Percentiles rank a stretch among this genome's conserved stretches.
phyloP scores from a whole-genome alignment of 2,888 invertebrate species.

The Agriotes lineatus region DNA sequence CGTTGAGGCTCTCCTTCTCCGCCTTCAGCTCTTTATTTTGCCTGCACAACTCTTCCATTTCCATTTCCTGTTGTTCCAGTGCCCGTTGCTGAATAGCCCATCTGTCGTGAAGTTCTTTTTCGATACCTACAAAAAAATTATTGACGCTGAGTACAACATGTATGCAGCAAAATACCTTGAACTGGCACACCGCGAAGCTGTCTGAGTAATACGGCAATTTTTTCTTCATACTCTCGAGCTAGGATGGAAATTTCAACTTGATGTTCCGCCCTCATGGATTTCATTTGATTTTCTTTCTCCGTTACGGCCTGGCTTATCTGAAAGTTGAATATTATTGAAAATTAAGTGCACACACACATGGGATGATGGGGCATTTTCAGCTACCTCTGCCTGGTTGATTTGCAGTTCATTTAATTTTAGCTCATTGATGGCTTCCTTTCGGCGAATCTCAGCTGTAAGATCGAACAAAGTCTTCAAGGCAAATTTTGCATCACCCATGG shows the following conservation, averaged over 20 bases:
- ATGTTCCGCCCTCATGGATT: too few relatives aligned
- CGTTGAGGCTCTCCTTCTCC: too few relatives aligned
- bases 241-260: slow-evolving; percentile 52
- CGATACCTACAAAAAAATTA: slow-evolving; percentile 49
- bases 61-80: slow-evolving; percentile 62
- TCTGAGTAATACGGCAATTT: slow-evolving; percentile 57
- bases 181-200: slow-evolving; percentile 54
- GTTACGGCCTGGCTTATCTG: too few relatives aligned
- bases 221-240: slow-evolving; percentile 61
- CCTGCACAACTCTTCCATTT: slow-evolving; percentile 68
- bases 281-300: too few relatives aligned
- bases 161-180: slow-evolving; percentile 52
- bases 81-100: slow-evolving; percentile 51
- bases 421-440: slow-evolving; percentile 60
- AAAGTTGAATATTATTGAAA: too few relatives aligned
- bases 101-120: slow-evolving; percentile 52
- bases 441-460: slow-evolving; percentile 69
- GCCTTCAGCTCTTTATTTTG: too few relatives aligned
- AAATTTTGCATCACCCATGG: slow-evolving; percentile 83
- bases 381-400: slow-evolving; percentile 65
- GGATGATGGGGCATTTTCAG: too few relatives aligned
- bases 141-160: background rate
- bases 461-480: slow-evolving; percentile 78
- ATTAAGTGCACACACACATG: too few relatives aligned
- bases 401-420: slow-evolving; percentile 67